These are phyloP conservation scores for Tapirus terrestris DNA, from an alignment of 2,113 vertebrate species.

Conservation along the genomic window DNA sequence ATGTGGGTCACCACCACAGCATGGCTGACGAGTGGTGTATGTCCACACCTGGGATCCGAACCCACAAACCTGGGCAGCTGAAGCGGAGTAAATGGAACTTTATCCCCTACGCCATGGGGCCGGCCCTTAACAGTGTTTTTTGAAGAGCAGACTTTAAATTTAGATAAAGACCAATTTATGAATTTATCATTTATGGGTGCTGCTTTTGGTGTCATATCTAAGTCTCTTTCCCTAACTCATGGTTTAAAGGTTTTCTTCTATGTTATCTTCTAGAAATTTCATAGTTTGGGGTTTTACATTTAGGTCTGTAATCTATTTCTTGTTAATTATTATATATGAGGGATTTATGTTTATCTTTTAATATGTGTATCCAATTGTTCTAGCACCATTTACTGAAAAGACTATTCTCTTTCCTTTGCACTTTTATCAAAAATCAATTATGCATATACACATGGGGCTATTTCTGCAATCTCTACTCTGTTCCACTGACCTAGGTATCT, in stretches of 20 bases:
- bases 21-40: too few species aligned
- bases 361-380: background rate
- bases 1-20: too few species aligned
- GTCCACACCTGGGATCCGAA: too few species aligned
- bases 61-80: too few species aligned
- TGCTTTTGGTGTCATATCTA: background rate
- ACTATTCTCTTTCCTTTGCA: background rate
- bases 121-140: background rate
- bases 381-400: background rate
- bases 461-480: background rate
- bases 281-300: background rate
- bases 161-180: background rate
- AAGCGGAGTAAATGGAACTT: too few species aligned
- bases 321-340: background rate
- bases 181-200: background rate
- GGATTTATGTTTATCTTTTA: background rate
- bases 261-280: background rate
- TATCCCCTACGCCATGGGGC: too few species aligned
- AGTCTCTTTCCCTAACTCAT: background rate
- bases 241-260: background rate
- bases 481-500: background rate
- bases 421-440: background rate
- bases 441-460: background rate
- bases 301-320: background rate
- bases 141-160: background rate